Base-by-base conservation (phyloP, 2,113 vertebrate genomes). In the Neomonachus schauinslandi region DNA sequence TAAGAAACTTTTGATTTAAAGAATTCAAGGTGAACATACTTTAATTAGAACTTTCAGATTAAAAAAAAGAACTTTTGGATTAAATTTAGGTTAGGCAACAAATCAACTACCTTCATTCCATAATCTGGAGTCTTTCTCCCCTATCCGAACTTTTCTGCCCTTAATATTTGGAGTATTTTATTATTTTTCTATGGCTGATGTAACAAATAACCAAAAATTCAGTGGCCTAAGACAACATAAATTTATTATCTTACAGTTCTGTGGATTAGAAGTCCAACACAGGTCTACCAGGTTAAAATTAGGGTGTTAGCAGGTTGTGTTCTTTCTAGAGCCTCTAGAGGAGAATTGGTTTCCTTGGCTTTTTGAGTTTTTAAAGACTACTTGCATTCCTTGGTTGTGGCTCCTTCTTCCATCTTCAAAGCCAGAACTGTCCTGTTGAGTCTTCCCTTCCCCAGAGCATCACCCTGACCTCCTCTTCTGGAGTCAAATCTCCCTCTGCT, bases 1-100 rank as follows among this genome's bases (percentile, higher is more conserved):
- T 51, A 94, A 97, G 94, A 95, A 97, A 97, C 96, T 97, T 97
- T 89, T 91, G 89, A 39, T 89, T 61, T 93, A 51, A 89, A 92
- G 86, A 84, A 81, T 86, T 80, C 19, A 4, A 93, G 91, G 96
- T 94, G 92, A 97, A 61, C n/a, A 9, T 19, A 5, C 67, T 91
- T 91, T 89, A 46, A 79, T 61, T 65, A 84, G 91, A 92, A 93
- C 39, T 59, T 94, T 39, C 15, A 31, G 51, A 22, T 72, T 2
- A 28, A 76, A 31, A 72, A 72, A 72, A 76, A 49, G 93, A 92
- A 93, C n/a, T 49, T 94, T 49, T 8, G 19, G 46, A 28, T 72
- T 4, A 16, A 8, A 13, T 6, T 28, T 6, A 9, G 36, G 15
- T 57, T 18, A 28, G 31, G 80, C 36, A n/a, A 53, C 55, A 26